Base-by-base conservation (phyloP, 2,797 vertebrate genomes). In the Neosilurus mollespiculum region DNA sequence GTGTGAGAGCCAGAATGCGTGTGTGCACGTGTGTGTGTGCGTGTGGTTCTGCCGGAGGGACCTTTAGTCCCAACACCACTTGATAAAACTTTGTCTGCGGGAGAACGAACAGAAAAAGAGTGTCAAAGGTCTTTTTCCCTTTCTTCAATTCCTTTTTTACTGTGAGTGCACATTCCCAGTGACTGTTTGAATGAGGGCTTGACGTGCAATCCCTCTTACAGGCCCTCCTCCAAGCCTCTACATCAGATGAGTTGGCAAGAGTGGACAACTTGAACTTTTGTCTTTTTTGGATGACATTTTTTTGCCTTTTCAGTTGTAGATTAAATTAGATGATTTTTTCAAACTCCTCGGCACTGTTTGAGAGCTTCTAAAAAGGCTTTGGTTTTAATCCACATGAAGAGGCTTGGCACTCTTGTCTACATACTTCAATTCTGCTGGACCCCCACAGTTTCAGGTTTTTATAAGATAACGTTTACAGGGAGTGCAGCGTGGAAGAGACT, bases 1-100 rank as follows among this genome's bases (percentile, higher is more conserved):
- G 69, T 87, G 79, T 81, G 64, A 81, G 81, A 78, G 86, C 10
- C 62, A 80, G 85, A 73, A 70, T 79, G 77, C 81, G 76, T 75
- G 22, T 71, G 71, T 78, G 85, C 92, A 88, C 92, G 93, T 94
- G 93, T 94, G 92, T 89, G 85, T 86, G 87, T 43, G 80, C 82
- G 88, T 75, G 93, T 94, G 93, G 93, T 94, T 94, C 90, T 56
- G 92, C 93, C 88, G 51, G 88, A 92, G 91, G 92, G 92, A 77
- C 83, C 92, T 91, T 88, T 87, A 86, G 88, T 80, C 92, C 91
- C 91, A 89, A 87, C 90, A 92, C 88, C 90, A 89, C 92, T 93
- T 93, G 90, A 93, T 93, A 92, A 94, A 94, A 94, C 91, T 93
- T 94, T 93, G 92, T 92, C 92, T 93, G 92, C 89, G 85, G 91